Evolutionary conservation across 1,140 invertebrate genomes (phyloP).

Genomic region (Danaus melanippus): DNA sequence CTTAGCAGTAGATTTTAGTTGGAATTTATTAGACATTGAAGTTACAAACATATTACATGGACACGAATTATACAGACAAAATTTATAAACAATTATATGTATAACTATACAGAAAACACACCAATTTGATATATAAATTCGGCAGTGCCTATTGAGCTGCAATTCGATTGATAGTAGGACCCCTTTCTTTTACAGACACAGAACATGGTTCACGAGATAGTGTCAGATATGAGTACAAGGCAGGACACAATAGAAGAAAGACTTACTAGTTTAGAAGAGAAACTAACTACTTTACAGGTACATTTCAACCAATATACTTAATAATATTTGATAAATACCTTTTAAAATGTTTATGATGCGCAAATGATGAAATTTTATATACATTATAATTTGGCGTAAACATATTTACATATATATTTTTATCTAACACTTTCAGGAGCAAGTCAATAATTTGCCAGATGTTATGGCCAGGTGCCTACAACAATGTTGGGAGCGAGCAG

Average conservation of each 20-base stretch:
- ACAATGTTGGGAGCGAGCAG: slow-evolving; percentile 78
- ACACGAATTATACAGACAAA: no score
- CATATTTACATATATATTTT: neutral
- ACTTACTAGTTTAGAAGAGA: slow-evolving; percentile 88
- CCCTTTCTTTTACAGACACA: slow-evolving; percentile 87
- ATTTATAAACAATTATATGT: no score
- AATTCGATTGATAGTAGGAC: slow-evolving; percentile 72
- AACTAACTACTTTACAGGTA: slow-evolving; percentile 83
- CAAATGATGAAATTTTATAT: neutral
- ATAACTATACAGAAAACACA: slow-evolving; percentile 13
- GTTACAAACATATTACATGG: no score
- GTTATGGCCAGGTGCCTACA: slow-evolving; percentile 82
- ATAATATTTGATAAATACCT: neutral
- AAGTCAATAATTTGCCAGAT: slow-evolving; percentile 87
- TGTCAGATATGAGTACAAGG: slow-evolving; percentile 94
- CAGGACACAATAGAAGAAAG: slow-evolving; percentile 93
- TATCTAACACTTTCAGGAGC: slow-evolving; percentile 71
- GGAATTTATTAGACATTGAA: no score
- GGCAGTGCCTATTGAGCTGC: slow-evolving; percentile 57
- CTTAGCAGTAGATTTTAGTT: no score
- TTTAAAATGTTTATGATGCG: neutral
- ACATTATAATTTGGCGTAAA: no score
- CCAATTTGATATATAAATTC: slow-evolving; percentile 5
- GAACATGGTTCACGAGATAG: slow-evolving; percentile 96
- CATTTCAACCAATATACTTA: slow-evolving; percentile 2